Percentiles rank a stretch among this genome's conserved stretches.
Evolutionary conservation across 2,797 vertebrate species (phyloP).

Genomic region (Falco novaeseelandiae): DNA sequence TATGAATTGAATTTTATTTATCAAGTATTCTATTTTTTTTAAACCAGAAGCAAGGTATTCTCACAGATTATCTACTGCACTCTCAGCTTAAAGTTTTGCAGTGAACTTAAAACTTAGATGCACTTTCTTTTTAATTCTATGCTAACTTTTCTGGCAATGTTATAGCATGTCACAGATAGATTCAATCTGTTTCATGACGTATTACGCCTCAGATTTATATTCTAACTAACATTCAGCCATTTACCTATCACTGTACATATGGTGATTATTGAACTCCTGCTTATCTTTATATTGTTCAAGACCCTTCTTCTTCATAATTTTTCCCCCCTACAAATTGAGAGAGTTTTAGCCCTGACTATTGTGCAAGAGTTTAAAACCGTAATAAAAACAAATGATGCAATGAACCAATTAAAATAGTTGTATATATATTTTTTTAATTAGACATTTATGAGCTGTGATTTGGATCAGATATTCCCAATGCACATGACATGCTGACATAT

Average conservation of each 20-base stretch:
- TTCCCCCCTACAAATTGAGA: not conserved
- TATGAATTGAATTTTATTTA: constrained; percentile 67
- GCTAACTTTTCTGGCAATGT: not conserved
- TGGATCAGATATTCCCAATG: constrained; percentile 66
- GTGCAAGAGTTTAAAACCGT: constrained; percentile 32
- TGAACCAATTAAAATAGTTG: constrained; percentile 61
- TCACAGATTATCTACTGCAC: not conserved
- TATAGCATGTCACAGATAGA: not conserved
- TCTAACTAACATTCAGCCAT: not conserved
- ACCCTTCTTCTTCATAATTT: not conserved
- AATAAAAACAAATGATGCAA: constrained; percentile 67
- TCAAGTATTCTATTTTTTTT: not conserved
- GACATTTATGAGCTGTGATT: constrained; percentile 64
- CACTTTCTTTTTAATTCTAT: not conserved
- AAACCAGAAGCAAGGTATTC: not conserved
- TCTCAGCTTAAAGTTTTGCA: not conserved
- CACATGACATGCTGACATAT: constrained; percentile 46
- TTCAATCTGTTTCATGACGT: not conserved
- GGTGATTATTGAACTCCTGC: not conserved
- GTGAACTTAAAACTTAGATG: not conserved
- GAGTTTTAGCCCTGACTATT: not conserved
- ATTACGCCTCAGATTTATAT: not conserved
- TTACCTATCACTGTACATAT: not conserved
- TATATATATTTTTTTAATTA: constrained; percentile 70
- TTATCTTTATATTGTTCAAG: not conserved